Conservation (phyloP, 2,113 vertebrate genomes). For the Hippocampus abdominalis region DNA sequence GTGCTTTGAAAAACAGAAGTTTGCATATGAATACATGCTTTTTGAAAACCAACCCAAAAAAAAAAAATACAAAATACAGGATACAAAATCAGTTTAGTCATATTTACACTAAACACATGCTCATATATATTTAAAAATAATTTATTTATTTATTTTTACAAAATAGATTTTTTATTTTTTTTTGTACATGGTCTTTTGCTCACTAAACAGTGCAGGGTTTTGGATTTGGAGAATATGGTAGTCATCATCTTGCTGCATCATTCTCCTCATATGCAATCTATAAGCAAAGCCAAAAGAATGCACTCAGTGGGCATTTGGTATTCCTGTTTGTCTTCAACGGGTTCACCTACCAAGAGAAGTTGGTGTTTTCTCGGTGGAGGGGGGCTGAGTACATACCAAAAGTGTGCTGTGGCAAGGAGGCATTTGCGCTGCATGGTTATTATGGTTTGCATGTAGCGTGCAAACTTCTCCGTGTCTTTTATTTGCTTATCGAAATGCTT, state of each 20-base stretch:
- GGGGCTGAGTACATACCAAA: constrained; percentile 29
- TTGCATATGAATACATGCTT: constrained; percentile 55
- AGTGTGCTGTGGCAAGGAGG: constrained; percentile 59
- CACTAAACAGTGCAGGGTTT: constrained; percentile 59
- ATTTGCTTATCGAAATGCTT: constrained; percentile 69
- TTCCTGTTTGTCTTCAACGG: constrained; percentile 50
- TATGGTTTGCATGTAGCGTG: constrained; percentile 76
- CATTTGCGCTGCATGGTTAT: constrained; percentile 69
- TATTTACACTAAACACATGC: constrained; percentile 77
- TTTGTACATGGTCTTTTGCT: constrained; percentile 67
- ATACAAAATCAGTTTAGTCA: constrained; percentile 73
- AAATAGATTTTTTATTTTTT: constrained; percentile 57
- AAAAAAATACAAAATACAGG: constrained; percentile 71
- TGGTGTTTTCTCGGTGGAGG: constrained; percentile 21
- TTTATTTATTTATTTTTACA: constrained; percentile 73
- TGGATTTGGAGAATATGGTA: constrained; percentile 48
- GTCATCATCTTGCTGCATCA: constrained; percentile 36
- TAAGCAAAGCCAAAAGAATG: constrained; percentile 54
- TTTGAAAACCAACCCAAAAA: constrained; percentile 64
- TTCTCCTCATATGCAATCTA: constrained; percentile 56
- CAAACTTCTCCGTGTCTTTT: constrained; percentile 72
- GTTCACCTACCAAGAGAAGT: constrained; percentile 41
- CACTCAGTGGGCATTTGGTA: constrained; percentile 45
- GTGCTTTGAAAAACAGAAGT: constrained; percentile 57
- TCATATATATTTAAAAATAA: constrained; percentile 78